Base-by-base conservation (phyloP, 1,140 invertebrate species). In the Latrodectus geometricus region DNA sequence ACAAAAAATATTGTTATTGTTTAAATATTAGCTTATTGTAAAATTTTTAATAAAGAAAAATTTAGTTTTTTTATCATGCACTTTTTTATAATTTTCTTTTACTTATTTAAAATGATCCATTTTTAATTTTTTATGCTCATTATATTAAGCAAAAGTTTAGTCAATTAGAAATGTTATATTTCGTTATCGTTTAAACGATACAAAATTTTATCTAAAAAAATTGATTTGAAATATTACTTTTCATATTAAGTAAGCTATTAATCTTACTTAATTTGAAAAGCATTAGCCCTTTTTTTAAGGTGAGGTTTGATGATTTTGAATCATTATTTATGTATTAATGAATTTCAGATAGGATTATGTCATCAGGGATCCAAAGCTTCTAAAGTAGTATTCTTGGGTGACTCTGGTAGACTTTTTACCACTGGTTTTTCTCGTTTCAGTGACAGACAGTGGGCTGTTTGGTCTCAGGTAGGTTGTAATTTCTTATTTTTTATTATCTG, bases 351-450 rank as follows among this genome's bases (percentile, higher is more conserved):
- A 92, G 95, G 95, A 15, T 89, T 93, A 8, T 97, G 96, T 89
- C 97, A 98, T 91, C 92, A 94, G 54, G 96, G 97, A 48, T 95
- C 96, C 0, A 97, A 97, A 90, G 90, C 92, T 50, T 91, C 92
- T 49, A 97, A 98, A 92, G 96, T 96, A n/a, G 94, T 96, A 12
- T 98, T 97, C 91, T 92, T 98, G 12, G 95, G 96, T 66, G 93
- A 94, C 87, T 93, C 93, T 9, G 95, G 94, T 9, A 92, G 94
- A 54, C 92, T 98, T 21, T 92, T 98, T 73, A 97, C 96, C 0
- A 97, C 96, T 0, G 97, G 97, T 11, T 98, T 98, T 92, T 97
- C 96, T 14, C 93, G 96, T 88, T 94, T 95, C 91, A 97, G 96
- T 84, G 96, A 98, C 90, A 92, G 97, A 65, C 95, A 98, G 90